Conservation (phyloP, 1,140 invertebrate genomes). For the Calosoma granatense region DNA sequence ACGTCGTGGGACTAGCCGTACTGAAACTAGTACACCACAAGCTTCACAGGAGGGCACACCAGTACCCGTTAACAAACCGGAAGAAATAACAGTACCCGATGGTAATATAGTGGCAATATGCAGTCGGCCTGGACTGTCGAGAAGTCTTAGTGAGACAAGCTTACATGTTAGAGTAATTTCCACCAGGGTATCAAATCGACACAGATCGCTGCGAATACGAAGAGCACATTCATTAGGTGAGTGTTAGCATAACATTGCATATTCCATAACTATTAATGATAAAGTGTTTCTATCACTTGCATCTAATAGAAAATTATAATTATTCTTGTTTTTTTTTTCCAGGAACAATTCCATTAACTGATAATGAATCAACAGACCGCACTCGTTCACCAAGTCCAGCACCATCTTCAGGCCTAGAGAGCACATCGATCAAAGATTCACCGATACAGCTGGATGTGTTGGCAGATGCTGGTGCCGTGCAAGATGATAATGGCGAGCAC, state of each 20-base stretch:
- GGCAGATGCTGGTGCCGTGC: conserved; percentile 53
- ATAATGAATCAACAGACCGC: conserved; percentile 30
- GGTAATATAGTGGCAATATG: conserved; percentile 22
- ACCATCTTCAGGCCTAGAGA: conserved; percentile 79
- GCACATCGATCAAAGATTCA: conserved; percentile 82
- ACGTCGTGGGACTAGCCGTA: conserved; percentile 29
- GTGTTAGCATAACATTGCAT: no score
- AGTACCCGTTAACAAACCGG: conserved; percentile 25
- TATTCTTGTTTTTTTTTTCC: neutral
- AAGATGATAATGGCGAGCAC: conserved; percentile 41
- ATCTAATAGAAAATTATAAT: no score
- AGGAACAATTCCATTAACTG: conserved; percentile 15
- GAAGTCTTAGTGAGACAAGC: conserved; percentile 44
- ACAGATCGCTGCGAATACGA: neutral
- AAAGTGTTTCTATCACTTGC: no score
- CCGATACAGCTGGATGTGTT: conserved; percentile 81
- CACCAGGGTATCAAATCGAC: neutral
- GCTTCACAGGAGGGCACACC: conserved; percentile 16
- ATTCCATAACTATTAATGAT: no score
- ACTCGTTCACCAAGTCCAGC: conserved; percentile 76
- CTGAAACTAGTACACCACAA: conserved; percentile 12
- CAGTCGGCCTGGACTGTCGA: conserved; percentile 31
- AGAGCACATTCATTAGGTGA: neutral
- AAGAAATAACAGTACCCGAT: conserved; percentile 22
- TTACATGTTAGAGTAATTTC: conserved; percentile 23